phyloP scores from a whole-genome alignment of 2,797 vertebrate genomes.

The Gobionotothen gibberifrons region DNA sequence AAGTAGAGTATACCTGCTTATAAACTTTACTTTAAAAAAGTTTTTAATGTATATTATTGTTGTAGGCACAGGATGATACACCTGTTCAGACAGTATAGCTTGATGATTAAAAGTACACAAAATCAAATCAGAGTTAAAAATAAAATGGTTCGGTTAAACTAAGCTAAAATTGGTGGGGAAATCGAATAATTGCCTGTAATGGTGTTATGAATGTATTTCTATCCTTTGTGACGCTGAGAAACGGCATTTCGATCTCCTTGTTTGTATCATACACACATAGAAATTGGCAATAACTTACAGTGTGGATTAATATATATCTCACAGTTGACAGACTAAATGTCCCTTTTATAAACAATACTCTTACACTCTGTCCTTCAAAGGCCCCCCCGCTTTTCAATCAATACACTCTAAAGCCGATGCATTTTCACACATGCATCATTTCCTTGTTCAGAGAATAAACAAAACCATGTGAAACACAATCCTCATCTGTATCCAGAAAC shows the following conservation, averaged over 20 bases:
- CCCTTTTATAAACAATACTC: neutral
- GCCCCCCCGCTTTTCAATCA: neutral
- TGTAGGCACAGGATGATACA: no score
- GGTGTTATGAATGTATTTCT: neutral
- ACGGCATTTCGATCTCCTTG: no score
- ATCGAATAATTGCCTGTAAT: neutral
- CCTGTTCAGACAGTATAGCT: neutral
- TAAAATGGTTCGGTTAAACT: neutral
- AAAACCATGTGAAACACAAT: constrained; percentile 47
- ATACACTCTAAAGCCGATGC: neutral
- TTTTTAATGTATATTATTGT: neutral
- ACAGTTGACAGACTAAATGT: neutral
- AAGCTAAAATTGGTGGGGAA: neutral
- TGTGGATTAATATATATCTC: neutral
- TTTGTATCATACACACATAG: no score
- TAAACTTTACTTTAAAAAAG: neutral
- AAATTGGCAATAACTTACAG: neutral
- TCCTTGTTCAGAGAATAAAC: constrained; percentile 16
- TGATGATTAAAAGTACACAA: neutral
- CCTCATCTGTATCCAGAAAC: constrained; percentile 20
- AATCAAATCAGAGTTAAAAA: neutral
- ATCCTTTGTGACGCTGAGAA: no score
- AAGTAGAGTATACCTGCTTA: neutral
- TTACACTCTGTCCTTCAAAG: neutral
- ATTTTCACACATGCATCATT: constrained; percentile 6